Conservation (phyloP, 2,888 invertebrate genomes). For the Eilema griseolum region DNA sequence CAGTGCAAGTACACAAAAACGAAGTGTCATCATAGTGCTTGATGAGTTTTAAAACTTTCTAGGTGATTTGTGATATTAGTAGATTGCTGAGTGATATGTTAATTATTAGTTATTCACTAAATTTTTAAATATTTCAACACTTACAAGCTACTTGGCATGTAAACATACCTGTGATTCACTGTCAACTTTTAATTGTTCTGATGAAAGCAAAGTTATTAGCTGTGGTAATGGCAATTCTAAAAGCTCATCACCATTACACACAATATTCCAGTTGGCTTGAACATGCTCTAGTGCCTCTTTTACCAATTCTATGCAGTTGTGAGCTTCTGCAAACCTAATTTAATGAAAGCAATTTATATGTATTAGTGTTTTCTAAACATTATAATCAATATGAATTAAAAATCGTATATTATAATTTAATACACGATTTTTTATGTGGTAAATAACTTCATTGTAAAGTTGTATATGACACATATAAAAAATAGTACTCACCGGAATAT, state of each 20-base stretch:
- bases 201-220: conserved; percentile 92
- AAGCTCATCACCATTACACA: conserved; percentile 93
- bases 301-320: conserved; percentile 93
- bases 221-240: conserved; percentile 93
- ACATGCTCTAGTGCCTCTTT: conserved; percentile 93
- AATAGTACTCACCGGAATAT: conserved; percentile 88
- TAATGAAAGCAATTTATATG: conserved; percentile 37
- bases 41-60: not conserved
- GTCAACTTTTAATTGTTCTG: conserved; percentile 95
- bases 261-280: conserved; percentile 94
- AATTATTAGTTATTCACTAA: not conserved
- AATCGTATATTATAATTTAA: too few relatives aligned
- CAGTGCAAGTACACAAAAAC: too few relatives aligned
- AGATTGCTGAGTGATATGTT: not conserved
- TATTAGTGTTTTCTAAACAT: conserved; percentile 33
- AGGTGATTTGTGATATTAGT: not conserved
- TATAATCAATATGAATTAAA: conserved; percentile 18
- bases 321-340: conserved; percentile 94
- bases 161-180: conserved; percentile 93
- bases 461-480: not conserved
- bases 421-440: not conserved
- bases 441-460: conserved; percentile 4
- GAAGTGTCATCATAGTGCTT: not conserved
- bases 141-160: conserved; percentile 23
- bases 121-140: not conserved